phyloP scores from a whole-genome alignment of 2,797 vertebrate species.

The Bradypus variegatus region DNA sequence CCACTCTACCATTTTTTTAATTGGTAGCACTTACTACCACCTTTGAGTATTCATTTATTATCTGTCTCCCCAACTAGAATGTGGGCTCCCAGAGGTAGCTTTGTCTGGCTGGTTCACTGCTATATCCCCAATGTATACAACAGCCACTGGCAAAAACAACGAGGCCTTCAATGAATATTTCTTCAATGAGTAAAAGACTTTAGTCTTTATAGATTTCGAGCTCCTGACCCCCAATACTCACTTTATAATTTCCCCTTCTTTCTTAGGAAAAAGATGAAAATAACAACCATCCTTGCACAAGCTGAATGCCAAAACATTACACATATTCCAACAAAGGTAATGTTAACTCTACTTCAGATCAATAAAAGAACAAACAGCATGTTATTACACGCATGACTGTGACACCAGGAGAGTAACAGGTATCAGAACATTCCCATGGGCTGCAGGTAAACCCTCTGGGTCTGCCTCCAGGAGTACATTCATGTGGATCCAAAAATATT shows the following conservation, averaged over 20 bases:
- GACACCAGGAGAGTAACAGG: not conserved
- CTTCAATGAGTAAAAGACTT: not conserved
- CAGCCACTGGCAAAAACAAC: not conserved
- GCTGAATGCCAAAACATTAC: not conserved
- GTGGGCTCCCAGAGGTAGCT: no score
- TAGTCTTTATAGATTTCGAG: not conserved
- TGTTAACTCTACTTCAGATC: not conserved
- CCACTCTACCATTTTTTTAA: not conserved
- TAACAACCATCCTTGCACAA: not conserved
- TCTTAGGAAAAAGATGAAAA: slow-evolving; percentile 11
- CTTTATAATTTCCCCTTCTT: not conserved
- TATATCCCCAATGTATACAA: not conserved
- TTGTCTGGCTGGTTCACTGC: not conserved
- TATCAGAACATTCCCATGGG: not conserved
- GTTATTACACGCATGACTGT: not conserved
- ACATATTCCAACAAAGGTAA: not conserved
- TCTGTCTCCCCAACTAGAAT: not conserved
- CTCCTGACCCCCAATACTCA: not conserved
- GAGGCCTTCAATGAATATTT: not conserved
- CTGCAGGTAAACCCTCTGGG: not conserved
- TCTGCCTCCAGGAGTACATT: not conserved
- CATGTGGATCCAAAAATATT: not conserved
- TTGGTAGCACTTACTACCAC: not conserved
- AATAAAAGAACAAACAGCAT: not conserved
- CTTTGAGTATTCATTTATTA: not conserved